Evolutionary conservation across 2,888 invertebrate species (phyloP), one percentile per base, ranked within the genome.

Genomic region (Lasioglossum vierecki): DNA sequence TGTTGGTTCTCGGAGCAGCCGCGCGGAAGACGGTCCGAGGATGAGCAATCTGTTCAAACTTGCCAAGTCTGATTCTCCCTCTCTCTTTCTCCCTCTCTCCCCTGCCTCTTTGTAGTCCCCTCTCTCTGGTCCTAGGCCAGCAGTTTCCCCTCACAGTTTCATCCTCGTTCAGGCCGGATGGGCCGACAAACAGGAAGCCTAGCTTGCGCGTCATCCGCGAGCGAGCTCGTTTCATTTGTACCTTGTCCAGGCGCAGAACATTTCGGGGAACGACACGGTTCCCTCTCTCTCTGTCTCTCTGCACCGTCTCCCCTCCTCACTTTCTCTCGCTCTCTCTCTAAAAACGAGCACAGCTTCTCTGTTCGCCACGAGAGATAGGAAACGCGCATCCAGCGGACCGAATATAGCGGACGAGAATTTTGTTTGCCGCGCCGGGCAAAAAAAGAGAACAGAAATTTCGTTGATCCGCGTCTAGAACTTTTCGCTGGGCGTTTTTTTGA

Each of bases 31-130:
- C 41, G 73, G 82, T 82, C 83, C 73, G 68, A 82, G 83, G 46
- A 80, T 71, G 82, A 80, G 81, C 81, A 82, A 82, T 83, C 83
- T 73, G 82, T 82, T 77, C 46, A 60, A 83, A 83, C 76, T 82
- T 73, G 73, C 76, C 39, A 76, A 71, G 81, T 80, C 72, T 73
- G 63, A 63, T 26, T 82, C 22, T 35, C 63, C 18, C 22, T 9
- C 60, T 1, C 57, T 8, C 41, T 74, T 41, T 8, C 41, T 6
- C 2, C 5, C 44, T 13, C 44, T 22, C 35, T 4, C n/a, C 6
- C 22, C 30, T 8, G n/a, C 2, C 8, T 26, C 39, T 39, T 11
- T n/a, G 57, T 22, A 4, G 11, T 22, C 18, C 44, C 18, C 60
- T 75, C 18, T 41, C 35, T 26, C 18, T 60, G 26, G 3, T 13